A percentile compares a stretch with the other conserved stretches of the same genome.
phyloP scores from a whole-genome alignment of 2,888 invertebrate genomes.

The Rhagophthalmus giganteus region DNA sequence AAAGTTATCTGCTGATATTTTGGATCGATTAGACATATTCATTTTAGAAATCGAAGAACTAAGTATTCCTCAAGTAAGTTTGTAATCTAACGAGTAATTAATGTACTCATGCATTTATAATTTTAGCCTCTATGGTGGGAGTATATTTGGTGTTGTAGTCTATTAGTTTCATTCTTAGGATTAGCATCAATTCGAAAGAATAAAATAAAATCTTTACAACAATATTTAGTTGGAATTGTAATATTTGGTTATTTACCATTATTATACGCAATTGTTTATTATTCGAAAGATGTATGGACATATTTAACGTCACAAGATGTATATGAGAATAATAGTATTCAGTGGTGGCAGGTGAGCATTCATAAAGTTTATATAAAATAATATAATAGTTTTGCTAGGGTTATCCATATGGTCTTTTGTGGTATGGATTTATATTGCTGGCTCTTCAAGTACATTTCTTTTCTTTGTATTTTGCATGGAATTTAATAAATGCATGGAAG shows the following conservation, averaged over 20 bases:
- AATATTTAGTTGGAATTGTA: constrained; percentile 79
- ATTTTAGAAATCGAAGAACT: constrained; percentile 92
- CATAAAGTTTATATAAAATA: neutral
- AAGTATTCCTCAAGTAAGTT: constrained; percentile 74
- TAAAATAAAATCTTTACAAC: constrained; percentile 72
- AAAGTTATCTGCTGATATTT: constrained; percentile 87
- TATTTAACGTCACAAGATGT: constrained; percentile 72
- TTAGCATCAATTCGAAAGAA: constrained; percentile 85
- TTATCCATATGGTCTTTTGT: constrained; percentile 87
- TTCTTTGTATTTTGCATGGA: constrained; percentile 82
- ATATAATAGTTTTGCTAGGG: constrained; percentile 61
- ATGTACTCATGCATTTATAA: too few species aligned
- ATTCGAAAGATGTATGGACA: constrained; percentile 81
- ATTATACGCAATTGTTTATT: constrained; percentile 78
- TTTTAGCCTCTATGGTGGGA: constrained; percentile 88
- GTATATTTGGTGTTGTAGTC: constrained; percentile 87
- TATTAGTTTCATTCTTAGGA: constrained; percentile 82
- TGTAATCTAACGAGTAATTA: too few species aligned
- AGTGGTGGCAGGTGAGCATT: constrained; percentile 75
- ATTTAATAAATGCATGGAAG: constrained; percentile 82
- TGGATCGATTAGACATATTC: constrained; percentile 91
- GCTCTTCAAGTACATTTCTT: constrained; percentile 88
- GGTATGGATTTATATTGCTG: constrained; percentile 87
- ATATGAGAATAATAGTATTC: constrained; percentile 63
- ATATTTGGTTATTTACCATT: constrained; percentile 81